A percentile compares a stretch with the other conserved stretches of the same genome.
Evolutionary conservation across 2,888 invertebrate species (phyloP).

Genomic region (Ophion obscuratus): DNA sequence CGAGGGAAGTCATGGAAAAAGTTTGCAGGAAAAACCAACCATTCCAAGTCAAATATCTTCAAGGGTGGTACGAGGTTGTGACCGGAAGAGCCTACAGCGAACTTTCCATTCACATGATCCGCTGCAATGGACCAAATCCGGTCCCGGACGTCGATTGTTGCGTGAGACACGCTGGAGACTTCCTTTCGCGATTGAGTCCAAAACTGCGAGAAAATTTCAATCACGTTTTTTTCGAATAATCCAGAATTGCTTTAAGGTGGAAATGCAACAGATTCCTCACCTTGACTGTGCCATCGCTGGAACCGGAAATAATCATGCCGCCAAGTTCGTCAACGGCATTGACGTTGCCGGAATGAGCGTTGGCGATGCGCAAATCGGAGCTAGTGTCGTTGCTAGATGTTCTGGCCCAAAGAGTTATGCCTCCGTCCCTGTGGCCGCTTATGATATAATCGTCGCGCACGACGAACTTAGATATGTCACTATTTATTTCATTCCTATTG

Average conservation of each 20-base stretch:
- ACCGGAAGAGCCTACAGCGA: constrained; percentile 86
- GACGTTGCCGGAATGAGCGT: constrained; percentile 82
- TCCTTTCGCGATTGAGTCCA: constrained; percentile 68
- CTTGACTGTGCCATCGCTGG: constrained; percentile 83
- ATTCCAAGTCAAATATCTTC: constrained; percentile 85
- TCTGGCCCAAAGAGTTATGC: constrained; percentile 80
- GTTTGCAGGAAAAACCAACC: constrained; percentile 77
- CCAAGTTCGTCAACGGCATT: constrained; percentile 83
- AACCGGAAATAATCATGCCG: constrained; percentile 83
- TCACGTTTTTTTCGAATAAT: not conserved
- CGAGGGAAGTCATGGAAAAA: not conserved
- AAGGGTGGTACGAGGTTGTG: constrained; percentile 82
- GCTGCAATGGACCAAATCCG: constrained; percentile 84
- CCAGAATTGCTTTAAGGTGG: no score
- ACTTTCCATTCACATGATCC: constrained; percentile 78
- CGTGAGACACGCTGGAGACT: constrained; percentile 68
- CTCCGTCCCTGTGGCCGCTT: constrained; percentile 84
- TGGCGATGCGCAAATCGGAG: constrained; percentile 73
- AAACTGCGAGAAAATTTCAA: constrained; percentile 63
- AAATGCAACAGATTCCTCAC: constrained; percentile 66
- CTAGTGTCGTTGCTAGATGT: constrained; percentile 26
- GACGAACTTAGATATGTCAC: constrained; percentile 85
- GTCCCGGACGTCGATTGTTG: constrained; percentile 79
- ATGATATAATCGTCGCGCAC: constrained; percentile 81
- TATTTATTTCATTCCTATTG: constrained; percentile 71